Percentiles rank a stretch among this genome's conserved stretches.
Conservation (phyloP, 2,888 invertebrate species). For the Epinotia demarniana region DNA sequence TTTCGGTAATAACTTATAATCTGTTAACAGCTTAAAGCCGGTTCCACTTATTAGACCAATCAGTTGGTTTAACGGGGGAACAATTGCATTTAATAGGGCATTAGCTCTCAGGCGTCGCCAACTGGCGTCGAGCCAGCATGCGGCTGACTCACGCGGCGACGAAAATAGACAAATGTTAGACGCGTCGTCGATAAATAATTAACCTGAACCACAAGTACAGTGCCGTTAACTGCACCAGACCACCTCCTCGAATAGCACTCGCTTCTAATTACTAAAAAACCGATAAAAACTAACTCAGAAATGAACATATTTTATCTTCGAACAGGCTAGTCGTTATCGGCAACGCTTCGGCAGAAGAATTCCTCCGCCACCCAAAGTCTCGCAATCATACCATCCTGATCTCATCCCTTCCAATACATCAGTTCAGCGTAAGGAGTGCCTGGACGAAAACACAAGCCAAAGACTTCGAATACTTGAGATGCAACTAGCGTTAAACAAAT, state of each 20-base stretch:
- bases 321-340: slow-evolving; percentile 82
- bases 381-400: slow-evolving; percentile 67
- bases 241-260: slow-evolving; percentile 14
- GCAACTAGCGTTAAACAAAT: slow-evolving; percentile 75
- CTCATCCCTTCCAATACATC: slow-evolving; percentile 58
- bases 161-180: slow-evolving; percentile 56
- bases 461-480: slow-evolving; percentile 71
- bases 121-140: slow-evolving; percentile 67
- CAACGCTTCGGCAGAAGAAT: slow-evolving; percentile 75
- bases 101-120: slow-evolving; percentile 63
- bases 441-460: slow-evolving; percentile 67
- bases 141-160: slow-evolving; percentile 66
- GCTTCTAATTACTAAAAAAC: slow-evolving; percentile 4
- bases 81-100: slow-evolving; percentile 71
- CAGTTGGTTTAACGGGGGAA: slow-evolving; percentile 63
- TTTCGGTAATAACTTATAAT: slow-evolving; percentile 52
- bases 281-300: slow-evolving; percentile 44
- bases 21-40: slow-evolving; percentile 56
- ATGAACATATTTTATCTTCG: slow-evolving; percentile 66
- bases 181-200: slow-evolving; percentile 53
- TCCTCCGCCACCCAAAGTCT: slow-evolving; percentile 63
- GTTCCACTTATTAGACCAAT: slow-evolving; percentile 56
- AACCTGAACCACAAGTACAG: slow-evolving; percentile 34
- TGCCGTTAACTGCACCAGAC: slow-evolving; percentile 32
- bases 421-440: slow-evolving; percentile 56